Percentiles rank a stretch among this genome's conserved stretches.
Conservation (phyloP, 2,797 vertebrate genomes). For the Carcharodon carcharias region DNA sequence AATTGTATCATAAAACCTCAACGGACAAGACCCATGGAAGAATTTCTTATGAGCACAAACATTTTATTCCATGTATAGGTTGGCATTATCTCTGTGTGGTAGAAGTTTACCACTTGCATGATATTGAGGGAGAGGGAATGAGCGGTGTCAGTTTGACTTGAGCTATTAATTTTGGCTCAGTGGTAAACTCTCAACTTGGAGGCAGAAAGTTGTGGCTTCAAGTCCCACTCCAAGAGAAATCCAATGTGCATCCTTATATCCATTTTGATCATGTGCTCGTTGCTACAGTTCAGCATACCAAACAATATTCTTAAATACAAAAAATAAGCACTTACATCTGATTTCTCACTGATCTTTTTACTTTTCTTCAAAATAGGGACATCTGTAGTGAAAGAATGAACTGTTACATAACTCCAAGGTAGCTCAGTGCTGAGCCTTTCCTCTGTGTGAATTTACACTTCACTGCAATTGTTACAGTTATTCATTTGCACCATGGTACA, state of each 20-base stretch:
- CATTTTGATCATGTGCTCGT: background rate
- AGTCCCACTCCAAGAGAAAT: background rate
- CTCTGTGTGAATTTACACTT: background rate
- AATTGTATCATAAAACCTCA: background rate
- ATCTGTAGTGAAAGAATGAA: slow-evolving; percentile 31
- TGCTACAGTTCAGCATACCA: background rate
- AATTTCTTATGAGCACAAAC: background rate
- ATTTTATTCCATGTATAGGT: background rate
- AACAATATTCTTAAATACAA: background rate
- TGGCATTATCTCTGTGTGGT: background rate
- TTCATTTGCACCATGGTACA: background rate
- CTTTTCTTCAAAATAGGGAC: slow-evolving; percentile 18
- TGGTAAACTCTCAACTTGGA: background rate
- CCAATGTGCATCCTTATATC: background rate
- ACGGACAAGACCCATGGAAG: background rate
- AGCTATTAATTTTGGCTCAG: background rate
- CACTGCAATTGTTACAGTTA: background rate
- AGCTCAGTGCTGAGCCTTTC: background rate
- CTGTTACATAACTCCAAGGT: background rate
- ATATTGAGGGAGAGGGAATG: background rate
- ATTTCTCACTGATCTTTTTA: slow-evolving; percentile 37
- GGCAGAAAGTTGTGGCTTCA: background rate
- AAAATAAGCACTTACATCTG: slow-evolving; percentile 10
- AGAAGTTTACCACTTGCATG: background rate
- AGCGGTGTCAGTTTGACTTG: background rate